Evolutionary conservation across 2,113 vertebrate genomes (phyloP), one percentile per base, ranked within the genome.

Genomic region (Ciconia maguari): DNA sequence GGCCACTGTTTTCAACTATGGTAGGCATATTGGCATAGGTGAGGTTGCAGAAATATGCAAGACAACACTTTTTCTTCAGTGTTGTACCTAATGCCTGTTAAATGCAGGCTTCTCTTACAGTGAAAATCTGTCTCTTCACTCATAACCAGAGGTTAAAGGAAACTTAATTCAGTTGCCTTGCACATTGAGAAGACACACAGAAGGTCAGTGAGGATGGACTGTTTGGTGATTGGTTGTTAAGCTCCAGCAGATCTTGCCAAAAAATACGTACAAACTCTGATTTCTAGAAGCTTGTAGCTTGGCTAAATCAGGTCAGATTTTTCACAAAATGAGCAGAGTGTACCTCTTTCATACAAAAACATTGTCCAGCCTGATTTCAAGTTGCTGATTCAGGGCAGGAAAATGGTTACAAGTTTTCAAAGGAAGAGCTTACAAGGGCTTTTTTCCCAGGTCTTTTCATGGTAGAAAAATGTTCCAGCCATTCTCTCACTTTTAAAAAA

Each of bases 151-250:
- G 25, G 15, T 46, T 54, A 58, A 42, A 82, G 13, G 15, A 72
- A 79, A 22, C 34, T 24, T 16, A 41, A 24, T 48, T 76, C 13
- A 25, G 8, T 64, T 77, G 29, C 41, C 34, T 77, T 78, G n/a
- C 7, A 2, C 3, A 0, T n/a, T 44, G 38, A 36, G 36, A 25
- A 58, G 51, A 13, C 2, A 0, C 25, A 60, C 22, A 54, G 49
- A 46, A 72, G 20, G 69, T 75, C 25, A 29, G 27, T 68, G 57
- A 72, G 79, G 61, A 36, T 29, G 49, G 21, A 38, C 69, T 76
- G 27, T 74, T 62, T 1, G 1, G 16, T 49, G 26, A 17, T 13
- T 72, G 18, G 16, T 41, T 79, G 20, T 62, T 87, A 68, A 84
- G 16, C 25, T 87, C 11, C 48, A 60, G 48, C 42, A 87, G 51